phyloP scores from a whole-genome alignment of 2,113 vertebrate genomes.

The Naja naja region DNA sequence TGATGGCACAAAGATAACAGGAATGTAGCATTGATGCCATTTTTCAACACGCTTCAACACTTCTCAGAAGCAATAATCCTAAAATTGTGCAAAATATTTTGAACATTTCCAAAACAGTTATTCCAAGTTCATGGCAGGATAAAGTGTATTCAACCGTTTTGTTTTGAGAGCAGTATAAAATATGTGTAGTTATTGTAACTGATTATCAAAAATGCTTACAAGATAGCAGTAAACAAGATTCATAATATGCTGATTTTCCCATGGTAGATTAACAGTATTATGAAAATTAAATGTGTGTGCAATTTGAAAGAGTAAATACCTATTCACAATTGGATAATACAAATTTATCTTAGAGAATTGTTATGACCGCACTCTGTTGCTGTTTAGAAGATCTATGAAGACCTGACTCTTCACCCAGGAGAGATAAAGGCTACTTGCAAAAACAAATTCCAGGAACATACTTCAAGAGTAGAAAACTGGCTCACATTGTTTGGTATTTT shows the following conservation, averaged over 20 bases:
- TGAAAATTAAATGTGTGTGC: constrained; percentile 25
- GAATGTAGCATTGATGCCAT: neutral
- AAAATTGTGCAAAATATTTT: neutral
- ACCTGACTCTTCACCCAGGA: neutral
- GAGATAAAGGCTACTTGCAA: neutral
- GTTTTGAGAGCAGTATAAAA: neutral
- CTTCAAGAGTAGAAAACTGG: neutral
- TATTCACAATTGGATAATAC: neutral
- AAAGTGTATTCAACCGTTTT: neutral
- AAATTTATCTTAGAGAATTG: neutral
- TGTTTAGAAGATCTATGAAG: neutral
- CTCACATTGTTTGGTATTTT: neutral
- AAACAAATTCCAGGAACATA: neutral
- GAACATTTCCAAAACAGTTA: neutral
- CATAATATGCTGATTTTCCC: neutral
- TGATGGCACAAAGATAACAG: neutral
- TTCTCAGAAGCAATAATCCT: neutral
- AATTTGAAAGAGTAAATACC: neutral
- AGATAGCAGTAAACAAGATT: neutral
- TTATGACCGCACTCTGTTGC: neutral
- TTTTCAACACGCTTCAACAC: neutral
- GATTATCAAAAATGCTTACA: neutral
- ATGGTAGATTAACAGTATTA: neutral
- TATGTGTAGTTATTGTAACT: neutral
- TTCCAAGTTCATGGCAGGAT: neutral